These are phyloP conservation scores for Heteromurus nitidus DNA, from an alignment of 2,888 invertebrate species.

Conservation along the genomic window DNA sequence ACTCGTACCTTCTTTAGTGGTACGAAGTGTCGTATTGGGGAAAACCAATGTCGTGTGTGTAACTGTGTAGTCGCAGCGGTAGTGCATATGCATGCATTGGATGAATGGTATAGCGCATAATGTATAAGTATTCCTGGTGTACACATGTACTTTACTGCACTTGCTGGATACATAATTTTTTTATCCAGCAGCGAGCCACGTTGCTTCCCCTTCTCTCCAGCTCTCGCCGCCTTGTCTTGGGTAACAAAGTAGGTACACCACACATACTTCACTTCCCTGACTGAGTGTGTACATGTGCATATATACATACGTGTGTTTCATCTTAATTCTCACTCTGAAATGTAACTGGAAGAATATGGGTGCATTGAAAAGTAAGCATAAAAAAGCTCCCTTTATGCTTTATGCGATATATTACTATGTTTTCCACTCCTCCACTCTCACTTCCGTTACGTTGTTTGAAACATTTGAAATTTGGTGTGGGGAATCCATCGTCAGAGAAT, in stretches of 20 bases:
- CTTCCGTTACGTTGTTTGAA: slow-evolving; percentile 16
- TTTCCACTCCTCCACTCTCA: too few relatives aligned
- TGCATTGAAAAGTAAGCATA: too few relatives aligned
- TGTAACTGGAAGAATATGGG: slow-evolving; percentile 25
- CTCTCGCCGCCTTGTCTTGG: background rate
- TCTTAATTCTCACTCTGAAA: slow-evolving; percentile 36
- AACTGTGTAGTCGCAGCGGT: too few relatives aligned
- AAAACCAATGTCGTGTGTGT: background rate
- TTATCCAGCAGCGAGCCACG: background rate
- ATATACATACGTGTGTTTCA: slow-evolving; percentile 14
- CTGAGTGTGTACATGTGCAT: background rate
- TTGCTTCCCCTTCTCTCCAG: background rate
- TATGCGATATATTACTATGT: too few relatives aligned
- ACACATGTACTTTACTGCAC: background rate
- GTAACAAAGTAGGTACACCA: background rate
- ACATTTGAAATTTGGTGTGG: slow-evolving; percentile 45
- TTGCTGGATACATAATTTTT: slow-evolving; percentile 1
- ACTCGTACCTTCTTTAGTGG: too few relatives aligned
- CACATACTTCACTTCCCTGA: too few relatives aligned
- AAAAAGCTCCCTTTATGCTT: too few relatives aligned
- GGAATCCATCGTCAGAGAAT: slow-evolving; percentile 21
- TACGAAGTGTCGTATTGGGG: too few relatives aligned
- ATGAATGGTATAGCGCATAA: background rate
- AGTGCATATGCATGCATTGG: background rate
- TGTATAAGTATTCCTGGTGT: background rate